A percentile compares a stretch with the other conserved stretches of the same genome.
Conservation (phyloP, 2,113 vertebrate genomes). For the Manacus vitellinus region DNA sequence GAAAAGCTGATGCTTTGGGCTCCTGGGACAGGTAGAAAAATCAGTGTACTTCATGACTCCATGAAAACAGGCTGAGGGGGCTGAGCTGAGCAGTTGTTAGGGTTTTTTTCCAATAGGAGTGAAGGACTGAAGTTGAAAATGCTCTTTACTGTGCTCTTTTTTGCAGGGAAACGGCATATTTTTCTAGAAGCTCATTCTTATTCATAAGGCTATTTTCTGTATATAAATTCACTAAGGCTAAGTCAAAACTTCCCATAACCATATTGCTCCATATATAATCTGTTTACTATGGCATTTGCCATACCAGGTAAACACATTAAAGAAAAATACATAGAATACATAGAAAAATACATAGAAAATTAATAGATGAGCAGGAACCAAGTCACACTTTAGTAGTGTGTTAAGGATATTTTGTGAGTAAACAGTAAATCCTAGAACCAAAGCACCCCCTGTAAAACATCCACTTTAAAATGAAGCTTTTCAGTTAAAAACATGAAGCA, state of each 20-base stretch:
- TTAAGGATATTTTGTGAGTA: not conserved
- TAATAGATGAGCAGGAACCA: not conserved
- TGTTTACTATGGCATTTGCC: not conserved
- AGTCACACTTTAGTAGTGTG: not conserved
- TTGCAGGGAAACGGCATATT: not conserved
- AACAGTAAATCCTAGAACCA: not conserved
- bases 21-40: not conserved
- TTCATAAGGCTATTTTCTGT: constrained; percentile 15
- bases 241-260: not conserved
- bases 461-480: not conserved
- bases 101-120: not conserved
- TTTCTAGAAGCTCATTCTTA: constrained; percentile 1
- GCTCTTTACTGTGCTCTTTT: not conserved
- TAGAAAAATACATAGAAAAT: not conserved
- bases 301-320: not conserved
- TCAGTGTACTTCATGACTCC: not conserved
- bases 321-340: not conserved
- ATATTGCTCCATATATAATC: not conserved
- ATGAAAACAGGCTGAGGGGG: not conserved
- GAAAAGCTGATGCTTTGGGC: not conserved
- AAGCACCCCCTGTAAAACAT: not conserved
- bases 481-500: not conserved
- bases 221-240: not conserved
- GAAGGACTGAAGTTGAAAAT: not conserved
- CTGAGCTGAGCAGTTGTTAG: not conserved